These are phyloP conservation scores for Cosmia pyralina DNA, from an alignment of 2,888 invertebrate genomes.

Conservation along the genomic window DNA sequence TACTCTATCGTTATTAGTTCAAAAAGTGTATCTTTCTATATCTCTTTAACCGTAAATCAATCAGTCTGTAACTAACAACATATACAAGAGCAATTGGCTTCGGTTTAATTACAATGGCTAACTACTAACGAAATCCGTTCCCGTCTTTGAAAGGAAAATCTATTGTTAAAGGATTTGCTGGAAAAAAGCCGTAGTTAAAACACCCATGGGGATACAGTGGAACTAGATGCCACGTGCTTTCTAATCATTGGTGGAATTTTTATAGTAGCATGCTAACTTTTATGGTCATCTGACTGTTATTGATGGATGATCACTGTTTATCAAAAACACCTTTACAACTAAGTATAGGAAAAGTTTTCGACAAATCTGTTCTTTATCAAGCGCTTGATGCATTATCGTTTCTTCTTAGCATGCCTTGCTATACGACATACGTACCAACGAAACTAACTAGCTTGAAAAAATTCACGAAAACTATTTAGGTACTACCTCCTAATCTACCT, in stretches of 20 bases:
- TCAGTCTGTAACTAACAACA: constrained; percentile 4
- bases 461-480: no score
- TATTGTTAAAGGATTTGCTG: constrained; percentile 39
- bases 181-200: constrained; percentile 15
- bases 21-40: not conserved
- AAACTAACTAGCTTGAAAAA: no score
- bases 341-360: no score
- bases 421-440: not conserved
- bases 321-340: not conserved
- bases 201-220: constrained; percentile 26
- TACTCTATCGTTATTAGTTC: constrained; percentile 2
- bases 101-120: constrained; percentile 52
- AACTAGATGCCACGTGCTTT: constrained; percentile 31
- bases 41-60: constrained; percentile 5
- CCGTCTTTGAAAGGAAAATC: constrained; percentile 37
- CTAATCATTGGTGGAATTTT: not conserved
- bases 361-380: not conserved
- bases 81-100: constrained; percentile 26
- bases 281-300: no score
- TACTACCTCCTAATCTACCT: no score
- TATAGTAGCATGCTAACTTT: not conserved
- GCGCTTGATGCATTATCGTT: not conserved
- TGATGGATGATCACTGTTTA: not conserved
- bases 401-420: not conserved
- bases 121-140: constrained; percentile 42